Percentiles rank a stretch among this genome's conserved stretches.
phyloP scores from a whole-genome alignment of 2,888 invertebrate species.

The Falcaria lacertinaria region DNA sequence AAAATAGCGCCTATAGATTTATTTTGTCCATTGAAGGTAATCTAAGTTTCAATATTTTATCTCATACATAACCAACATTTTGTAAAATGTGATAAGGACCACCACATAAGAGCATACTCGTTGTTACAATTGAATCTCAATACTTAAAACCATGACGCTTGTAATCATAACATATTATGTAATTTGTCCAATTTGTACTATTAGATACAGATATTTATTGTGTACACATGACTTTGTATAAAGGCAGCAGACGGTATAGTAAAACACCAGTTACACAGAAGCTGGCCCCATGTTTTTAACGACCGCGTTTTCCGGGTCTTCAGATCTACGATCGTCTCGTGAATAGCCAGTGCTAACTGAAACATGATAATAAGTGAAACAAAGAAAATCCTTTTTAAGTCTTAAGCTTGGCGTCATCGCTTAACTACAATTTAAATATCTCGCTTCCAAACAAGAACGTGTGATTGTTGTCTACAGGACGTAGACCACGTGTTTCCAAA shows the following conservation, averaged over 20 bases:
- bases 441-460: constrained; percentile 17
- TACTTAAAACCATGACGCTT: not conserved
- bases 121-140: no score
- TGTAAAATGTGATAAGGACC: not conserved
- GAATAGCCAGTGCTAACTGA: constrained; percentile 32
- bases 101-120: no score
- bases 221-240: constrained; percentile 50
- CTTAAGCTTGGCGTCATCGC: constrained; percentile 21
- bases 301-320: constrained; percentile 27
- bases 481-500: constrained; percentile 36
- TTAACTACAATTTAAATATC: constrained; percentile 18
- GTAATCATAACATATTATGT: constrained; percentile 14
- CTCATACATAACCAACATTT: not conserved
- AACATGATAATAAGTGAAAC: constrained; percentile 39
- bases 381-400: constrained; percentile 36
- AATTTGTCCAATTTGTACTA: constrained; percentile 23
- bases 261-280: constrained; percentile 36
- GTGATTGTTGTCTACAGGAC: constrained; percentile 21
- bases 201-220: constrained; percentile 32
- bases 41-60: not conserved
- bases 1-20: not conserved
- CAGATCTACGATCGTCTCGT: constrained; percentile 25
- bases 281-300: constrained; percentile 24
- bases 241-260: constrained; percentile 32
- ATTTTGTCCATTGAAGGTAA: not conserved